phyloP scores from a whole-genome alignment of 1,140 invertebrate genomes.

The Tetragnatha versicolor region DNA sequence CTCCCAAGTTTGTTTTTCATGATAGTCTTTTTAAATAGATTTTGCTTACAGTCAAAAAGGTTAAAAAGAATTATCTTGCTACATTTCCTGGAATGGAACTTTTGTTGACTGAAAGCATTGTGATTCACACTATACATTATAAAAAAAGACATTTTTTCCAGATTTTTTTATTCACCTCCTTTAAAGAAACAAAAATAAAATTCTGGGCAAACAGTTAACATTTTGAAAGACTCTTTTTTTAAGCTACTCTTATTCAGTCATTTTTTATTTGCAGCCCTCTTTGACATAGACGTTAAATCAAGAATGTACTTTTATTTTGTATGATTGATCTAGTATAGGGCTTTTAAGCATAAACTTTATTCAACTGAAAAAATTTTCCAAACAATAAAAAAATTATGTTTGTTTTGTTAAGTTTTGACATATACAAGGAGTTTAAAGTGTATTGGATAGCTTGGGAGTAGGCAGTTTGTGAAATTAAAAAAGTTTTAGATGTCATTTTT shows the following conservation, averaged over 20 bases:
- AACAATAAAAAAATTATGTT: too few species aligned
- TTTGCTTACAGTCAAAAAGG: too few species aligned
- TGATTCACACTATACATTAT: not conserved
- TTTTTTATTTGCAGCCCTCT: not conserved
- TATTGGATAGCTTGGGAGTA: too few species aligned
- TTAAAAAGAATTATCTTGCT: not conserved
- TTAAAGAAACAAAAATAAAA: not conserved
- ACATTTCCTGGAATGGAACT: constrained; percentile 7
- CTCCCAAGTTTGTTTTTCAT: too few species aligned
- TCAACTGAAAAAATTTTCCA: not conserved
- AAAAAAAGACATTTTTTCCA: not conserved
- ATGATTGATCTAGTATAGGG: constrained; percentile 8
- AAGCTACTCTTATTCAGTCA: not conserved
- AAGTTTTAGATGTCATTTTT: too few species aligned
- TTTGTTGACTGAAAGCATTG: constrained; percentile 13
- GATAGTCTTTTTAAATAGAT: too few species aligned
- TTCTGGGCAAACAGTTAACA: constrained; percentile 15
- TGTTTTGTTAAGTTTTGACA: too few species aligned
- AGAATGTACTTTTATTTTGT: constrained; percentile 2
- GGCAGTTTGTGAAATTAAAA: too few species aligned
- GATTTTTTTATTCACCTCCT: not conserved
- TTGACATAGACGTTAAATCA: not conserved
- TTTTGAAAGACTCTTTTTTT: constrained; percentile 3
- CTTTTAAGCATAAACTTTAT: not conserved
- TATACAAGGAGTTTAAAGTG: too few species aligned